phyloP scores from a whole-genome alignment of 2,113 vertebrate genomes.

The Origma solitaria region DNA sequence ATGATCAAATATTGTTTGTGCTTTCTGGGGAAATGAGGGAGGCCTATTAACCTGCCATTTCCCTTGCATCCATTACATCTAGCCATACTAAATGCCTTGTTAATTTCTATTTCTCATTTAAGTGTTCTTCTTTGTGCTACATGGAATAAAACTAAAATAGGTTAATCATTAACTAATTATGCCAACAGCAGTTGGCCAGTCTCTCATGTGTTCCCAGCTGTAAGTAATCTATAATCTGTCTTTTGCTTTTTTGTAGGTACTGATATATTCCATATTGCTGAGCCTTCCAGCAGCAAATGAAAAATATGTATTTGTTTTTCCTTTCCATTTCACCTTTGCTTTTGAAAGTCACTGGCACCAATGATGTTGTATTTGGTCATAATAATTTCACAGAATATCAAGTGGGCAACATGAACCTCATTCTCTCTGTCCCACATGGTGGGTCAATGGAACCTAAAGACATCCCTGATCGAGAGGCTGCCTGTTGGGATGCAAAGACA shows the following conservation, averaged over 20 bases:
- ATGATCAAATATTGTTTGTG: neutral
- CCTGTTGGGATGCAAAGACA: conserved; percentile 28
- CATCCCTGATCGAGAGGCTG: conserved; percentile 54
- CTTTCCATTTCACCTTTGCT: neutral
- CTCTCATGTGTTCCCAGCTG: neutral
- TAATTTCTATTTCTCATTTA: neutral
- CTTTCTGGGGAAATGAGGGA: neutral
- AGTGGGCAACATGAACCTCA: conserved; percentile 56
- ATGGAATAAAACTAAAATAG: neutral
- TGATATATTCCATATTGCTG: neutral
- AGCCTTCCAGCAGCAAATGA: neutral
- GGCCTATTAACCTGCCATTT: neutral
- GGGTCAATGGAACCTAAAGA: conserved; percentile 46
- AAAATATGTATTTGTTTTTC: neutral
- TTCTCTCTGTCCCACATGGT: conserved; percentile 56
- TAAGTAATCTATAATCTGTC: neutral
- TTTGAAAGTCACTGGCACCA: neutral
- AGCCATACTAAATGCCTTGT: neutral
- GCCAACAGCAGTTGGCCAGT: neutral
- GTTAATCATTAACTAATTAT: neutral
- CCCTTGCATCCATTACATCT: neutral
- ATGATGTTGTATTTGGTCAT: conserved; percentile 29
- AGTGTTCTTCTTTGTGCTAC: neutral
- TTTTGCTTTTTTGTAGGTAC: conserved; percentile 8
- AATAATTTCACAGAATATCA: conserved; percentile 59